Evolutionary conservation across 2,797 vertebrate species (phyloP), one percentile per base, ranked within the genome.

Genomic region (Lophius americanus): DNA sequence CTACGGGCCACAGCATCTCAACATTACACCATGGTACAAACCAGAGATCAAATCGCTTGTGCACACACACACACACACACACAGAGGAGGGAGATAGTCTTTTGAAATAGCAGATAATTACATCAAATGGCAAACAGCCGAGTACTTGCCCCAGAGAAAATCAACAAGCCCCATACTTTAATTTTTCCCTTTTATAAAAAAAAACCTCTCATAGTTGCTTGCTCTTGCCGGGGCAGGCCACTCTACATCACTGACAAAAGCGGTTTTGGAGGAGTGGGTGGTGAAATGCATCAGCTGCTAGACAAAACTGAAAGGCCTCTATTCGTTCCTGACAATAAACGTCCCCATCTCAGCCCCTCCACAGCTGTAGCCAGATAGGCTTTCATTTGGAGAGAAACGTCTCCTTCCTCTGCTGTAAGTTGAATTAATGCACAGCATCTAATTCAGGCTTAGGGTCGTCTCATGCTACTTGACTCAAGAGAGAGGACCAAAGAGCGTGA

Each of bases 231-330:
- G 68, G 73, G 73, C 77, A 47, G 71, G 72, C 77, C 80, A 59
- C 85, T 82, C 83, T 72, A 76, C 73, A 70, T 84, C 75, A 75
- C 87, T 80, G 79, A 89, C 82, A 86, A 85, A 91, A 86, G 83
- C 72, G 39, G 38, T 79, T 88, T 76, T 53, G 61, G 75, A 86
- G 70, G 79, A 86, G 87, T 82, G 83, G 87, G 87, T 74, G 86
- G 83, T 69, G 82, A 88, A 73, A 90, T 87, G 84, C 84, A 74
- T 91, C 86, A 88, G 86, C 86, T 91, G 83, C 87, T 84, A 87
- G 85, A 89, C 88, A 90, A 88, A 88, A 87, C 88, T 84, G 88
- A 90, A 88, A 88, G 82, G 82, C 79, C 83, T 85, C 75, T 86
- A 84, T 90, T 91, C 89, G 87, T 86, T 84, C 81, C 82, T 66